phyloP scores from a whole-genome alignment of 2,888 invertebrate genomes.

The Unio delphinus region DNA sequence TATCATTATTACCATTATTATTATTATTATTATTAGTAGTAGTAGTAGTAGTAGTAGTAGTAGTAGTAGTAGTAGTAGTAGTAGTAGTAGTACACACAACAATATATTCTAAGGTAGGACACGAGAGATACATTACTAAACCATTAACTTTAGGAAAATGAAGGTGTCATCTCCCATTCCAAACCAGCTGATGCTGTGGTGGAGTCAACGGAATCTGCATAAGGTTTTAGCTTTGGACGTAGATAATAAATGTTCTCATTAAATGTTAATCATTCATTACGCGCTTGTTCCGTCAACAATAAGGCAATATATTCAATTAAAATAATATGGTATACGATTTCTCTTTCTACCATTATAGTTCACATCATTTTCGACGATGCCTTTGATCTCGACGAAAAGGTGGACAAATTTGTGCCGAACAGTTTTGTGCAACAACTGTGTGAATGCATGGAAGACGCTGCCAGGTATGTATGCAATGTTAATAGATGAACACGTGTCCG shows the following conservation, averaged over 20 bases:
- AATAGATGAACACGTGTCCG: neutral
- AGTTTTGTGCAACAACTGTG: constrained; percentile 93
- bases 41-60: no score
- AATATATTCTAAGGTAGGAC: no score
- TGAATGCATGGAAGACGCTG: constrained; percentile 79
- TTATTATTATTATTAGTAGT: no score
- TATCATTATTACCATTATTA: no score
- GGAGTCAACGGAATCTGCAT: neutral
- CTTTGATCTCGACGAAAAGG: constrained; percentile 88
- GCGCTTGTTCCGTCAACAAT: no score
- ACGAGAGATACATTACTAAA: no score
- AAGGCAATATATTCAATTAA: no score
- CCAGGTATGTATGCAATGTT: constrained; percentile 50
- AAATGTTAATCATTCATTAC: neutral
- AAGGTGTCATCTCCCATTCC: no score
- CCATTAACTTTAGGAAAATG: no score
- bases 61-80: no score
- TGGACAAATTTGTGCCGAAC: constrained; percentile 89
- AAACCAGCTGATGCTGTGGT: no score
- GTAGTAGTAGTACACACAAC: neutral
- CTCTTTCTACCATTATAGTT: constrained; percentile 77
- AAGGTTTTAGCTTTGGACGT: neutral
- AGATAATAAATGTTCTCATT: neutral
- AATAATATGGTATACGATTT: neutral
- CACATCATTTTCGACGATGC: constrained; percentile 99